These are phyloP conservation scores for Stichopus chloronotus DNA, from an alignment of 35 echinoderm and acorn worm species.

Conservation along the genomic window DNA sequence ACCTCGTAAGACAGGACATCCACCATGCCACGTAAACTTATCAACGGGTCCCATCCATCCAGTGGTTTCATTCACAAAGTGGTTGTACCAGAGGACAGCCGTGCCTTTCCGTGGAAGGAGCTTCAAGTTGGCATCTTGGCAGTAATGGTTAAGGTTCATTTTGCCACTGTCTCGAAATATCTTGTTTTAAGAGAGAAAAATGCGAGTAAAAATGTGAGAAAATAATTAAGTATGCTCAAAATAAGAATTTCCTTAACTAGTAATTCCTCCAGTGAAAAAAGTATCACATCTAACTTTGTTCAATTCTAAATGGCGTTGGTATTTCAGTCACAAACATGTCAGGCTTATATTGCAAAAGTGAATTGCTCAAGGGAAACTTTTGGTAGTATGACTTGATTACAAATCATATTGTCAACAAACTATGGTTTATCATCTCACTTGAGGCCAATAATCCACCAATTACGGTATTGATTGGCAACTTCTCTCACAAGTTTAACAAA, in stretches of 20 bases:
- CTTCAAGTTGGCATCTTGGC: constrained; percentile 73
- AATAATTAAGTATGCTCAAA: neutral
- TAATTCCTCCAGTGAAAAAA: neutral
- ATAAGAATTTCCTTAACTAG: too few relatives aligned
- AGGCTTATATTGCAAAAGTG: too few relatives aligned
- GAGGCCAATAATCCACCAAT: too few relatives aligned
- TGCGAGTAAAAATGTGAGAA: neutral
- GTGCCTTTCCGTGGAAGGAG: constrained; percentile 77
- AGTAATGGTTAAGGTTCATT: constrained; percentile 79
- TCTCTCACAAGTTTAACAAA: too few relatives aligned
- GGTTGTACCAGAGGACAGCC: constrained; percentile 94
- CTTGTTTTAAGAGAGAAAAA: constrained; percentile 14
- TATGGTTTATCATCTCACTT: too few relatives aligned
- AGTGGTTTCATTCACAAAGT: constrained; percentile 76
- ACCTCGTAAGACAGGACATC: constrained; percentile 87
- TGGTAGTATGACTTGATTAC: too few relatives aligned
- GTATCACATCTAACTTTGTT: too few relatives aligned
- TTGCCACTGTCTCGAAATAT: constrained; percentile 71
- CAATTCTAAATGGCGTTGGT: too few relatives aligned
- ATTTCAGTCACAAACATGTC: too few relatives aligned
- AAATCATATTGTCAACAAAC: too few relatives aligned
- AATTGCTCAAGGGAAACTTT: too few relatives aligned
- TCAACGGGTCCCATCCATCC: constrained; percentile 93
- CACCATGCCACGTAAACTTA: constrained; percentile 91
- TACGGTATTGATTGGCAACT: too few relatives aligned